Conservation (phyloP, 2,888 invertebrate genomes). For the Ischnus inquisitorius region DNA sequence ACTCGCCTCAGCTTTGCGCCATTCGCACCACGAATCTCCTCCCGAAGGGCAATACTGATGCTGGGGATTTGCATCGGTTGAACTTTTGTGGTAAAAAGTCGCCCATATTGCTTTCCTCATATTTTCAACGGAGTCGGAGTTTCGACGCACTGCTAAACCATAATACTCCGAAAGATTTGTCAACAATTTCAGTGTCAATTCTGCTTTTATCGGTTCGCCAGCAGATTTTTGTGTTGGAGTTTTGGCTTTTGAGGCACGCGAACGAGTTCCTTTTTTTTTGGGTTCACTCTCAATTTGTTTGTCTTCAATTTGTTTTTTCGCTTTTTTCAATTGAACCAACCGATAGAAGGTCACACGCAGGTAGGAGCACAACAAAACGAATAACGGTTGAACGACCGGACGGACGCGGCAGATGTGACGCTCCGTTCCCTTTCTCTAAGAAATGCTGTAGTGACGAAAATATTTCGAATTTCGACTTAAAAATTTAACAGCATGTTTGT, state of each 20-base stretch:
- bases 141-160: constrained; percentile 72
- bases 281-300: no score
- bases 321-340: no score
- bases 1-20: constrained; percentile 39
- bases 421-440: constrained; percentile 28
- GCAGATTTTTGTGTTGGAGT: background rate
- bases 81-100: constrained; percentile 71
- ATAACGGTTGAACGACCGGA: constrained; percentile 13
- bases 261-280: background rate
- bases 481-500: constrained; percentile 27
- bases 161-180: constrained; percentile 65
- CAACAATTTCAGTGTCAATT: no score
- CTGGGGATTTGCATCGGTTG: constrained; percentile 71
- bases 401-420: constrained; percentile 22
- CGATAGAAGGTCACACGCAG: no score
- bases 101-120: constrained; percentile 76
- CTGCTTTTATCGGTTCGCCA: background rate
- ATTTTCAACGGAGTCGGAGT: constrained; percentile 66
- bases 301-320: no score
- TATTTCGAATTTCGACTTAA: constrained; percentile 19
- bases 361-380: constrained; percentile 19
- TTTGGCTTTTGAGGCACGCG: background rate
- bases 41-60: constrained; percentile 73
- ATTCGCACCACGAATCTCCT: constrained; percentile 71
- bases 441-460: constrained; percentile 31